Evolutionary conservation across 2,888 invertebrate species (phyloP), one percentile per base, ranked within the genome.

Genomic region (Chloromyia formosa): DNA sequence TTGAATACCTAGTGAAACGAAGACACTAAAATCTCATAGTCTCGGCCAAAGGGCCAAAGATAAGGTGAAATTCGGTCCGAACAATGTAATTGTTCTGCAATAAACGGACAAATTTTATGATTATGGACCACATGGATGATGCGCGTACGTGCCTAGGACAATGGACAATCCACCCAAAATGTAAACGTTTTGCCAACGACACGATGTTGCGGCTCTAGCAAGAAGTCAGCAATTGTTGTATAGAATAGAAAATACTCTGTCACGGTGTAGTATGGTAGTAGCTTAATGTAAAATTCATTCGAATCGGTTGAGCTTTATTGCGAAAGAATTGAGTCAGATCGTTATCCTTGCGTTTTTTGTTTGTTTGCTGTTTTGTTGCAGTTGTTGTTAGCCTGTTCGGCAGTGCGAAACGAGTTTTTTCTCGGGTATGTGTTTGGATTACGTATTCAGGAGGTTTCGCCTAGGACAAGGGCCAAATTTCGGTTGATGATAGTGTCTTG

Each of bases 291-390:
- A 53, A 54, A 69, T 69, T 69, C 68, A 69, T 53, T 49, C 53
- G 27, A 35, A 16, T 54, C 53, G 68, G 68, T 54, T 69, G 42
- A 69, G 68, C 23, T 69, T 69, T 69, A 69, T 69, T 23, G 68
- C 68, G 27, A 69, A 54, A 69, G 53, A 53, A 69, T 69, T 69
- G 68, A 69, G 68, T 69, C 68, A 69, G 68, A 69, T 69, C 68
- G 54, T 69, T 69, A 69, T 12, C 49, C 54, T 69, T 27, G n/a
- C 14, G 35, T 35, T 49, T 49, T 49, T n/a, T 10, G 5, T 49
- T 12, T 49, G 3, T n/a, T n/a, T n/a, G n/a, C n/a, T 49, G 16
- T 12, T 49, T 49, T 1, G 49, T n/a, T 49, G 49, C 27, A 35
- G 27, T 35, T 4, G 27, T 35, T 35, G n/a, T n/a, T n/a, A n/a